These are phyloP conservation scores for Suncus etruscus DNA, from an alignment of 2,113 vertebrate genomes.

Conservation along the genomic window DNA sequence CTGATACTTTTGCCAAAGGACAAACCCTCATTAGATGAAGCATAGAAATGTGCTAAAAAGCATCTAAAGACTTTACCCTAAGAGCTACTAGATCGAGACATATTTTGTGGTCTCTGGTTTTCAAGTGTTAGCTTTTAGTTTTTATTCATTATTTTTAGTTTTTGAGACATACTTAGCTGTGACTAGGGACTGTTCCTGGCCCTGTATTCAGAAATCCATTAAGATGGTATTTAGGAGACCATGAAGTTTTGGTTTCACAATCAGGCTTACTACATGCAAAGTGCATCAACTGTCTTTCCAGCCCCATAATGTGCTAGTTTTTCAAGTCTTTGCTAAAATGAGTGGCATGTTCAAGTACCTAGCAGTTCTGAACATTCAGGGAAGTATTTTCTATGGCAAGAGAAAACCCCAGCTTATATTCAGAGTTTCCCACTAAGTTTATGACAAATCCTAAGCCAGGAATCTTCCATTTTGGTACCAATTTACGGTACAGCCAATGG, in stretches of 20 bases:
- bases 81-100: not conserved
- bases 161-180: no score
- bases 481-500: not conserved
- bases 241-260: no score
- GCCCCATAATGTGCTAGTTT: no score
- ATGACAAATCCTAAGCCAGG: not conserved
- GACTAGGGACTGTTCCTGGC: no score
- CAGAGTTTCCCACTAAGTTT: not conserved
- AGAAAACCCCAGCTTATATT: constrained; percentile 13
- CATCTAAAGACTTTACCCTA: not conserved
- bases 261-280: no score
- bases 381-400: not conserved
- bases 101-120: not conserved
- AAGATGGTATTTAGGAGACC: no score
- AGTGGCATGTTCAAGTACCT: not conserved
- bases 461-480: constrained; percentile 4
- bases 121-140: not conserved
- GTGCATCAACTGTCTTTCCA: no score
- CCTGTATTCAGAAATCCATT: no score
- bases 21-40: not conserved
- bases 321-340: constrained; percentile 21
- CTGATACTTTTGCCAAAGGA: constrained; percentile 2
- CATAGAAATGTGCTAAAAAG: not conserved
- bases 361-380: not conserved
- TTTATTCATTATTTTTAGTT: no score